These are phyloP conservation scores for Ammospiza caudacuta DNA, from an alignment of 2,113 vertebrate genomes.

Conservation along the genomic window DNA sequence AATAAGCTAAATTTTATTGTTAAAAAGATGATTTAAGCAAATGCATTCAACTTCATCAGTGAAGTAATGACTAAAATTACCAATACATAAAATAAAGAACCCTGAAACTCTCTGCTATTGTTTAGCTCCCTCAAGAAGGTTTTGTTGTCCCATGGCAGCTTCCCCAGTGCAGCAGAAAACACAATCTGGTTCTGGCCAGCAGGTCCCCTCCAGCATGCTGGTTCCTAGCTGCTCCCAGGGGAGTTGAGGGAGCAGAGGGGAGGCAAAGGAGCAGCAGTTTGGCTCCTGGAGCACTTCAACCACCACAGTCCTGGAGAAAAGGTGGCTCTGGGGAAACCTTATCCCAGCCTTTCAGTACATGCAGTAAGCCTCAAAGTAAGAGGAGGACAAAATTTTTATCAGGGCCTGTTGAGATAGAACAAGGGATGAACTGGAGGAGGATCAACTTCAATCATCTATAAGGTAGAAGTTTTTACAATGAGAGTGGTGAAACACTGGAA, in stretches of 20 bases:
- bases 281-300: accelerated
- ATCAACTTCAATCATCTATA: background rate
- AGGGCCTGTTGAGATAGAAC: background rate
- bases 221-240: background rate
- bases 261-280: background rate
- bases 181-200: background rate
- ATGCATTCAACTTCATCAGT: background rate
- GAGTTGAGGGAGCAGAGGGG: background rate
- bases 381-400: background rate
- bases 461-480: background rate
- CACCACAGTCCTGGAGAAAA: background rate
- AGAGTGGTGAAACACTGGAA: background rate
- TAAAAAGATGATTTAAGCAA: background rate
- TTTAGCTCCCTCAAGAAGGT: background rate
- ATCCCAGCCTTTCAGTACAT: background rate
- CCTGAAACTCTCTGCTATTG: background rate
- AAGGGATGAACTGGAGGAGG: background rate
- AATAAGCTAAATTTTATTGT: background rate
- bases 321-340: background rate
- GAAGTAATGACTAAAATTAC: background rate
- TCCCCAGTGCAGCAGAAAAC: background rate
- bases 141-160: accelerated
- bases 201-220: background rate
- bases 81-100: background rate
- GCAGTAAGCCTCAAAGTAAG: background rate